Base-by-base conservation (phyloP, 2,888 invertebrate species). In the Xestia c-nigrum region DNA sequence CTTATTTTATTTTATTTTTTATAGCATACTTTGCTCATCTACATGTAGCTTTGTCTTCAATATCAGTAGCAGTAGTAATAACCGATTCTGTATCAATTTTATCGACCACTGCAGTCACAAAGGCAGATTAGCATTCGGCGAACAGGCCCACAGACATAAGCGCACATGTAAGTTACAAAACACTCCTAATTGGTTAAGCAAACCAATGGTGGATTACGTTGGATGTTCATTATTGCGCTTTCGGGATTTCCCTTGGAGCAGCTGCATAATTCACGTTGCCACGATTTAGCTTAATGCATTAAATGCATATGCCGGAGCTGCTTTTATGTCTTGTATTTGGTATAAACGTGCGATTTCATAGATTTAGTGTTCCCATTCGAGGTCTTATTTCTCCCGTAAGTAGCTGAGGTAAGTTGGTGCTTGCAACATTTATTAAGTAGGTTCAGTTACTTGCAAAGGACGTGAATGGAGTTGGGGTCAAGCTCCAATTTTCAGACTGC, bases 211-310 rank as follows among this genome's bases (percentile, higher is more conserved):
- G 93, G 94, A 93, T 95, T 95, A 94, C 81, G 89, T 83, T 85
- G 90, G 91, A 91, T 93, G 91, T 93, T 93, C 93, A 93, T 95
- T 94, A 93, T 93, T 93, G 93, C 92, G 93, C 93, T 94, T 94
- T 92, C 88, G 92, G 94, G 92, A 93, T 92, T 92, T 85, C 91
- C 74, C 91, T 92, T 89, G 87, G 91, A 90, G 91, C 91, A 87
- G 86, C 89, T 87, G 91, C 93, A 93, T 93, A 91, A 93, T 92
- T 93, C 91, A 93, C 90, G 80, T 87, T 87, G 88, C 88, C 83
- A 89, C 92, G 91, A 93, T 94, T 94, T 93, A 91, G 89, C 88
- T 86, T 86, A 86, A 90, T 93, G 90, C 91, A 92, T 88, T 89
- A 86, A 85, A 85, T 85, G 78, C 73, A 86, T 85, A 73, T 66